Evolutionary conservation across 92 coral and sea anemone genomes (phyloP).

Genomic region (Parazoanthus darwini): DNA sequence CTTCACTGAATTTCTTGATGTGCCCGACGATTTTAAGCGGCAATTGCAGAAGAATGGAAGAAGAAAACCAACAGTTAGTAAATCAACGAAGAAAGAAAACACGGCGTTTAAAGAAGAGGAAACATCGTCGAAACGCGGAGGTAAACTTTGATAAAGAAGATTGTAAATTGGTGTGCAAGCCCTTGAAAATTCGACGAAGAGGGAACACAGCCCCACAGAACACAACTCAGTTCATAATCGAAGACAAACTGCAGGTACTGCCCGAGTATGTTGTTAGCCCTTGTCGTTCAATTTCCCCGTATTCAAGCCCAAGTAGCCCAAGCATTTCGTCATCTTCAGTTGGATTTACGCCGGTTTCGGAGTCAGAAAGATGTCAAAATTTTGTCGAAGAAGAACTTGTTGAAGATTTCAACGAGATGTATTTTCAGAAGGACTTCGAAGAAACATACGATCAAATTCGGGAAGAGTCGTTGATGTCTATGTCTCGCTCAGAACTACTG

Average conservation of each 20-base stretch:
- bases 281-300: slow-evolving; percentile 57
- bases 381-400: slow-evolving; percentile 61
- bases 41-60: slow-evolving; percentile 31
- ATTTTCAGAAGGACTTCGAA: slow-evolving; percentile 82
- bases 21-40: slow-evolving; percentile 24
- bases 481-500: slow-evolving; percentile 78
- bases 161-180: slow-evolving; percentile 44
- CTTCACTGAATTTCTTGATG: slow-evolving; percentile 3
- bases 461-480: slow-evolving; percentile 76
- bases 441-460: slow-evolving; percentile 79
- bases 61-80: slow-evolving; percentile 26
- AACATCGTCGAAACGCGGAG: slow-evolving; percentile 40
- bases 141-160: slow-evolving; percentile 29
- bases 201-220: slow-evolving; percentile 90
- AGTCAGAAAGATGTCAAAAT: slow-evolving; percentile 50
- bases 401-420: slow-evolving; percentile 71
- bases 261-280: slow-evolving; percentile 56
- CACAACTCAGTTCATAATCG: slow-evolving; percentile 96
- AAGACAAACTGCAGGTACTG: slow-evolving; percentile 71
- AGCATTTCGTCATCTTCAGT: slow-evolving; percentile 65
- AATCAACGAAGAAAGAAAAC: slow-evolving; percentile 62
- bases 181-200: slow-evolving; percentile 50
- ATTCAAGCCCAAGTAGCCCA: slow-evolving; percentile 59
- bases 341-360: slow-evolving; percentile 65
- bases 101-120: slow-evolving; percentile 75